Evolutionary conservation across 2,113 vertebrate genomes (phyloP).

Genomic region (Nycticebus coucang): DNA sequence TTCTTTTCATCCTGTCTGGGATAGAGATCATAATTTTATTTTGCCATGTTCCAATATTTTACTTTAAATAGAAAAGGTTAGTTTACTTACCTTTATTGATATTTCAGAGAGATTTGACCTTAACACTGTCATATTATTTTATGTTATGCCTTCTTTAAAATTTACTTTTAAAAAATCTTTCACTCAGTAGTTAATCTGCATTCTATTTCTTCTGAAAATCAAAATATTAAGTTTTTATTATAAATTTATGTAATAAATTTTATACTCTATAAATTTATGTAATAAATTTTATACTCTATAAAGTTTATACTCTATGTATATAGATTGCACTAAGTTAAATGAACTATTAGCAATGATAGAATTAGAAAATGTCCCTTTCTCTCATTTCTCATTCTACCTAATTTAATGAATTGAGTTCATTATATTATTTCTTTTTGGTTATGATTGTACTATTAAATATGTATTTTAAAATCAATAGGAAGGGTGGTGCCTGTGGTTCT

Average conservation of each 20-base stretch:
- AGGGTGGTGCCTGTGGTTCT: no score
- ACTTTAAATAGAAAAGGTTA: not conserved
- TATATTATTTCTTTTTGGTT: not conserved
- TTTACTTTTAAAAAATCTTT: not conserved
- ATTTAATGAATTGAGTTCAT: not conserved
- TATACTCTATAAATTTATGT: not conserved
- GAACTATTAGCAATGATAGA: not conserved
- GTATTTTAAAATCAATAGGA: not conserved
- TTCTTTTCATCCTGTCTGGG: not conserved
- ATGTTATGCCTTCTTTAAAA: not conserved
- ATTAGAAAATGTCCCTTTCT: not conserved
- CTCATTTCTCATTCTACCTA: not conserved
- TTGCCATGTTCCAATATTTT: not conserved
- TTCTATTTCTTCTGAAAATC: not conserved
- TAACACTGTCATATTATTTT: constrained; percentile 6
- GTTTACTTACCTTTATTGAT: not conserved
- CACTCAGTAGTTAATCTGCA: not conserved
- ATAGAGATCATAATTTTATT: not conserved
- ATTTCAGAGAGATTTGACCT: not conserved
- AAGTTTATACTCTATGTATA: not conserved
- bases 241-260: not conserved
- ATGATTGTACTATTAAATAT: not conserved
- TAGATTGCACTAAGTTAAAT: not conserved
- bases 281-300: no score
- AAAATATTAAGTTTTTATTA: not conserved